Base-by-base conservation (phyloP, 2,888 invertebrate genomes). In the Aspidapion aeneum region DNA sequence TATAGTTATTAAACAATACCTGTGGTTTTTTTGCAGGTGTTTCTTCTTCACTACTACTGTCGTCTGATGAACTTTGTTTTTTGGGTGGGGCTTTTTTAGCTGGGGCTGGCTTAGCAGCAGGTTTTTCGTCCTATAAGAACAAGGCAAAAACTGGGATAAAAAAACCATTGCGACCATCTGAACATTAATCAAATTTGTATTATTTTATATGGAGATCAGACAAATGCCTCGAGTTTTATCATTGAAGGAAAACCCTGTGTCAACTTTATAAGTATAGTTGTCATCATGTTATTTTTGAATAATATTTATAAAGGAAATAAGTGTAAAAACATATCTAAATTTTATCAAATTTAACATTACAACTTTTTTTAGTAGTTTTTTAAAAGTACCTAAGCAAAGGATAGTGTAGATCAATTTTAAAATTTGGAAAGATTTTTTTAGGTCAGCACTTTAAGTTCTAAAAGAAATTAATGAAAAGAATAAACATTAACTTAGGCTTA, bases 21-120 rank as follows among this genome's bases (percentile, higher is more conserved):
- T n/a, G n/a, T n/a, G 70, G 70, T 68, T 74, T 75, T 63, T 69
- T 62, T 63, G 66, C 48, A 17, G 63, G n/a, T n/a, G n/a, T n/a
- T n/a, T n/a, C 55, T 61, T 72, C 70, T 9, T 69, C 71, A 21
- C 70, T 70, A 48, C 66, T 66, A 35, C 66, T 66, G 20, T 70
- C 69, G 18, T 81, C 79, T 66, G 82, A 81, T 19, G 74, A 73
- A 58, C 70, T 67, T 21, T 68, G 67, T 51, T 65, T 69, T 12
- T 61, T 64, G 59, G 9, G 57, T 50, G 20, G 69, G 35, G 69
- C 75, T 49, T 55, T 64, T 9, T 48, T 54, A 21, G 58, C 54
- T 48, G 19, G 55, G 18, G 21, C 51, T 1, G 16, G 20, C 5
- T 58, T 17, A 57, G 22, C 17, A 57, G 12, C 12, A 12, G 5